Base-by-base conservation (phyloP, 2,888 invertebrate genomes). In the Nipponacmea schrenckii region DNA sequence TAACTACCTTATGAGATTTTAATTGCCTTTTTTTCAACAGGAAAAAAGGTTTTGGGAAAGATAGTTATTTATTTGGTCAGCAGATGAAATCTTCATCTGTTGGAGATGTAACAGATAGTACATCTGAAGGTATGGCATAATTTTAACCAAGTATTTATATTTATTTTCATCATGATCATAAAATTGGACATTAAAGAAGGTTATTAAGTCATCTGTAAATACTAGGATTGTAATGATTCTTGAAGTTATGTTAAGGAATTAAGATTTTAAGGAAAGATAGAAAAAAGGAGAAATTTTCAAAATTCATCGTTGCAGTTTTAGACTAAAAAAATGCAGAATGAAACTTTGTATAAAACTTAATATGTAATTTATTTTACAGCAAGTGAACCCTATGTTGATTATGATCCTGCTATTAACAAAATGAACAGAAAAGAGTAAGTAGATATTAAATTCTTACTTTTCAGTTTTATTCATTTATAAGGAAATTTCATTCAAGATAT, bases 1-100 rank as follows among this genome's bases (percentile, higher is more conserved):
- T n/a, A n/a, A n/a, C n/a, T n/a, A n/a, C n/a, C n/a, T n/a, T n/a
- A n/a, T n/a, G n/a, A n/a, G n/a, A n/a, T n/a, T 39, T 39, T 39
- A 0, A 39, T 39, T 39, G 10, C 1, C 5, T 39, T 39, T 8
- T 39, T 8, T 39, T 8, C 7, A 39, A 20, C 24, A 56, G 56
- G 56, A 78, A 77, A 70, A 80, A 76, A 64, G 69, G 74, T 72
- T 65, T 76, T 8, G 50, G 31, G 15, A 77, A 75, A 62, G 80
- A 82, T 68, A 81, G 82, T 70, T 82, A 82, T 67, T 72, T 82
- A 17, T 79, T 79, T 70, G 79, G 80, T 17, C 82, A 82, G 70
- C 75, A 77, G 50, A 64, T 70, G 50, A 66, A 70, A 48, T 64
- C 66, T 5, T 64, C 64, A 24, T 70, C 64, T 12, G 56, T 56